These are phyloP conservation scores for Okapia johnstoni DNA, from an alignment of 2,113 vertebrate species.

Conservation along the genomic window DNA sequence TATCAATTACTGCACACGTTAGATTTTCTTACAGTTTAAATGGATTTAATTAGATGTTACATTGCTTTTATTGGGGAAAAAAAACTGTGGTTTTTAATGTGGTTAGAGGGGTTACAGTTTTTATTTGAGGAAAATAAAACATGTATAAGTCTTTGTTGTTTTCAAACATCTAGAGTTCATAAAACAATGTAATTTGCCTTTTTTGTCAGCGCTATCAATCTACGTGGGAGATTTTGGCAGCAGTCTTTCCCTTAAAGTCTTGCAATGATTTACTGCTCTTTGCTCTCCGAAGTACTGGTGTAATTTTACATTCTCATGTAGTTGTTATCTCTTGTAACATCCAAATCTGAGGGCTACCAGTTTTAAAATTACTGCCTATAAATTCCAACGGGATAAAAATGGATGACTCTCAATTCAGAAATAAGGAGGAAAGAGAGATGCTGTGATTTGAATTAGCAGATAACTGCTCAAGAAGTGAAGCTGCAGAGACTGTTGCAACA, in stretches of 20 bases:
- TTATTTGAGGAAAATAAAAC: not conserved
- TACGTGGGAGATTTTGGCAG: not conserved
- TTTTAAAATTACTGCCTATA: constrained; percentile 17
- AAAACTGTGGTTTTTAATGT: not conserved
- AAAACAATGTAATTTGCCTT: constrained; percentile 11
- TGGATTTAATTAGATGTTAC: constrained; percentile 56
- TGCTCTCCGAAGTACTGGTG: not conserved
- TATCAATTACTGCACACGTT: not conserved
- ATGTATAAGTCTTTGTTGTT: not conserved
- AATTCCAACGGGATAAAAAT: not conserved
- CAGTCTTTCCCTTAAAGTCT: not conserved
- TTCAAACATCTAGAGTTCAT: not conserved
- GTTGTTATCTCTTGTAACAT: not conserved
- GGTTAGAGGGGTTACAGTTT: constrained; percentile 17
- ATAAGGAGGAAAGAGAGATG: not conserved
- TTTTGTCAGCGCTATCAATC: not conserved
- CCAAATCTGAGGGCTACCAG: not conserved
- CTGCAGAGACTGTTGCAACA: not conserved
- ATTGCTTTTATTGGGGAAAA: not conserved
- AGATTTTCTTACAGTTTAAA: constrained; percentile 33
- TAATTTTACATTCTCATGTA: not conserved
- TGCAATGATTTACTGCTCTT: not conserved
- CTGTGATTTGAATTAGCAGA: not conserved
- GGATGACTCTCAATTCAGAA: not conserved
- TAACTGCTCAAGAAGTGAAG: not conserved